Conservation (phyloP, 2,113 vertebrate species). For the Toxotes jaculatrix region DNA sequence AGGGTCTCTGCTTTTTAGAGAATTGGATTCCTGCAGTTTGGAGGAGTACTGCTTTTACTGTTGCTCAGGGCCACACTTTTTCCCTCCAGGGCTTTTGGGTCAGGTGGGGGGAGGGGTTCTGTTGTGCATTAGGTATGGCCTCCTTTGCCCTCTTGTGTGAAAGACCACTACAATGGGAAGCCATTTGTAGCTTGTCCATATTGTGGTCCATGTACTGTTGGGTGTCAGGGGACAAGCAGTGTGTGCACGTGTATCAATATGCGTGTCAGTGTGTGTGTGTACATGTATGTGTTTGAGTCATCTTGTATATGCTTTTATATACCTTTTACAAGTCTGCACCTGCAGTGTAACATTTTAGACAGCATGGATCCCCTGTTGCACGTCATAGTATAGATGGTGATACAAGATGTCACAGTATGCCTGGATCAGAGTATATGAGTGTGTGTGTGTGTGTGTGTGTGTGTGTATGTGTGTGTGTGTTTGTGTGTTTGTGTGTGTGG, state of each 20-base stretch:
- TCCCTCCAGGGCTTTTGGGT: slow-evolving; percentile 73
- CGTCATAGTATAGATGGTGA: slow-evolving; percentile 35
- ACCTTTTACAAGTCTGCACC: slow-evolving; percentile 9
- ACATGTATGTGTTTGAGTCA: background rate
- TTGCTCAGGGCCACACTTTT: slow-evolving; percentile 64
- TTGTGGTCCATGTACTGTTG: slow-evolving; percentile 46
- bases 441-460: slow-evolving; percentile 5
- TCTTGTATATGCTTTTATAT: slow-evolving; percentile 13
- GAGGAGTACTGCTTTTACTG: slow-evolving; percentile 73
- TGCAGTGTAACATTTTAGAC: slow-evolving; percentile 29
- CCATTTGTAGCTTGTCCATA: slow-evolving; percentile 90
- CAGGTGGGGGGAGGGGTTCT: slow-evolving; percentile 62
- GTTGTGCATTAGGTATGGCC: slow-evolving; percentile 59
- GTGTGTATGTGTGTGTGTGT: slow-evolving; percentile 11
- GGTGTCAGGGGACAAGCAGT: slow-evolving; percentile 60
- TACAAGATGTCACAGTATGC: slow-evolving; percentile 41
- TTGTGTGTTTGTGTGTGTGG: slow-evolving; percentile 14
- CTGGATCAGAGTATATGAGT: slow-evolving; percentile 27
- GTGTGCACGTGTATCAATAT: slow-evolving; percentile 32
- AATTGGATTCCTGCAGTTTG: slow-evolving; percentile 87
- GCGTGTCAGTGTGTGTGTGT: background rate
- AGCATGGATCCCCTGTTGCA: slow-evolving; percentile 31
- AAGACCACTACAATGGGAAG: slow-evolving; percentile 86
- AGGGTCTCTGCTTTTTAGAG: slow-evolving; percentile 90
- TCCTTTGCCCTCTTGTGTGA: slow-evolving; percentile 79